Evolutionary conservation across 1,140 invertebrate genomes (phyloP).

Genomic region (Bactericera cockerelli): DNA sequence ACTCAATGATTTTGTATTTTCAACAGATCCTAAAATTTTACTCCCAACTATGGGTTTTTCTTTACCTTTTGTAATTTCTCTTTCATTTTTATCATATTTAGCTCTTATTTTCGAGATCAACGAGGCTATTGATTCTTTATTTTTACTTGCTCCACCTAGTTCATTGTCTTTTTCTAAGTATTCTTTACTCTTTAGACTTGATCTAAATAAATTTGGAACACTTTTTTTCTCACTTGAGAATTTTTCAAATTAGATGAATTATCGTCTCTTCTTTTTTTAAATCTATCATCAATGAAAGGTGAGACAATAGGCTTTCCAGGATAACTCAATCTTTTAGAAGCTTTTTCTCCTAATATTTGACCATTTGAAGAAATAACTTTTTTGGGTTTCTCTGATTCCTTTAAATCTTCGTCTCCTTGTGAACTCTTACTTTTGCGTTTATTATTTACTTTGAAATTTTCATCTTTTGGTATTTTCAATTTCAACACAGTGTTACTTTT

Average conservation of each 20-base stretch:
- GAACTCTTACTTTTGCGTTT: too few species aligned
- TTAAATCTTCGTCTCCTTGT: neutral
- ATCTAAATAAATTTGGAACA: neutral
- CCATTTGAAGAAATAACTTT: neutral
- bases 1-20: too few species aligned
- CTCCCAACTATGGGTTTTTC: too few species aligned
- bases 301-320: neutral
- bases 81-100: neutral
- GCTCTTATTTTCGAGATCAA: conserved; percentile 3
- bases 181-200: neutral
- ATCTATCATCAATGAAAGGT: neutral
- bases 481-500: too few species aligned
- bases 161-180: neutral
- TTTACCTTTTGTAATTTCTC: neutral
- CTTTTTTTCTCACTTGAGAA: neutral
- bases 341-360: neutral
- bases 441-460: too few species aligned
- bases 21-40: too few species aligned
- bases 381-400: neutral
- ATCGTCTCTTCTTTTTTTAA: neutral
- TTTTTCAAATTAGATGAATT: too few species aligned
- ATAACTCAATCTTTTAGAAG: neutral
- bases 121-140: neutral
- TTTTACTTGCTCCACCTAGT: neutral
- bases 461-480: too few species aligned